These are phyloP conservation scores for Pachyuromys duprasi DNA, from an alignment of 2,797 vertebrate genomes.

Conservation along the genomic window DNA sequence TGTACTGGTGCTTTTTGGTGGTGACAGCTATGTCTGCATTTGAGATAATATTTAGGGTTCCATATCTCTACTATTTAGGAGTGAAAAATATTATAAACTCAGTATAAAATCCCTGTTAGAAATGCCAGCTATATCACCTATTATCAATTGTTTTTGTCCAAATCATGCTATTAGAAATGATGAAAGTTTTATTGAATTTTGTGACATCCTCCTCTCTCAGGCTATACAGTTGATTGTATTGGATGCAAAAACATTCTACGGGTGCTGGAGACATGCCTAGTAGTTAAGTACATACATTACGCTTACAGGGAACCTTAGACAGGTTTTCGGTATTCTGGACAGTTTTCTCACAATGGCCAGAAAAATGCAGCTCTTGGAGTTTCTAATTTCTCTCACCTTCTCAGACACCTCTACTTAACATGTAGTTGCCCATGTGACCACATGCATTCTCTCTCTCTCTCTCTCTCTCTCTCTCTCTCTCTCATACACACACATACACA, in stretches of 20 bases:
- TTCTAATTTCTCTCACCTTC: background rate
- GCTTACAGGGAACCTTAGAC: too few relatives aligned
- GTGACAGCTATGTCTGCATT: background rate
- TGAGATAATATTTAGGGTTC: background rate
- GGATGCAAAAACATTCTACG: background rate
- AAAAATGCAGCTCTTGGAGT: background rate
- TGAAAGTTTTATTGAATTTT: background rate
- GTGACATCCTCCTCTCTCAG: background rate
- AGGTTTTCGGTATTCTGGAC: too few relatives aligned
- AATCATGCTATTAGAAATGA: background rate
- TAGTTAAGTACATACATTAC: too few relatives aligned
- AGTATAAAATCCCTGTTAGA: background rate
- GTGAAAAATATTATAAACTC: background rate
- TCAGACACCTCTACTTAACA: too few relatives aligned
- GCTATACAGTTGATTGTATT: background rate
- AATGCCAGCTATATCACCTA: background rate
- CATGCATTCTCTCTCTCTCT: background rate
- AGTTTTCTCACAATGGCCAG: background rate
- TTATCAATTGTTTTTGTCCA: background rate
- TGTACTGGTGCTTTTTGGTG: too few relatives aligned
- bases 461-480: background rate
- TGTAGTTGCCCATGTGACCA: background rate
- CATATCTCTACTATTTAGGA: background rate
- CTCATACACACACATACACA: background rate
- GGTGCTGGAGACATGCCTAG: background rate